Base-by-base conservation (phyloP, 2,113 vertebrate species). In the Hypomesus transpacificus region DNA sequence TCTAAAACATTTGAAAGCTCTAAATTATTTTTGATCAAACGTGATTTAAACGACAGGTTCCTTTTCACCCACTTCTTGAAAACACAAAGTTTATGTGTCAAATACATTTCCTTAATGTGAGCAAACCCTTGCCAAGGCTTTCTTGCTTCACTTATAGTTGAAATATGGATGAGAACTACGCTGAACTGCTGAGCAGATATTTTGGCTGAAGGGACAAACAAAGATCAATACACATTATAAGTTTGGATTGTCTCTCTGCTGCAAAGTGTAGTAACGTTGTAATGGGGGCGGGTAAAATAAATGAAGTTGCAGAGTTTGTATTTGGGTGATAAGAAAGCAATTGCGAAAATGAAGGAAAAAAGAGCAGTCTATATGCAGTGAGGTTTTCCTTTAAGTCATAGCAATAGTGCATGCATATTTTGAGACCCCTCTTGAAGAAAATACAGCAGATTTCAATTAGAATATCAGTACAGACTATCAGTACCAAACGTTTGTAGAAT, bases 251-350 rank as follows among this genome's bases (percentile, higher is more conserved):
- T 75, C 62, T 61, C 66, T 39, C 57, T 74, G 67, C 58, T 56
- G 31, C 31, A 14, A 57, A 74, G 62, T 70, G 71, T 73, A 65
- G 70, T 79, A 76, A 76, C 50, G 52, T 69, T 67, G 67, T 78
- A 73, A 77, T 67, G 65, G 73, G 74, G 77, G 71, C 82, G 70
- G 72, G 57, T 75, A 73, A 77, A 54, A 74, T 54, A 70, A 79
- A 82, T 82, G 75, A 79, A 63, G 50, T 26, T 17, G 17, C 18
- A 50, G 71, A 62, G 65, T 60, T 57, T 61, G 28, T 17, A 60
- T 21, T 26, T 9, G 68, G 63, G 65, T 53, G 22, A 54, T 26
- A 69, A 20, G 34, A 26, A 69, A 57, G 20, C 16, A 57, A 20
- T n/a, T 34, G 67, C 28, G 3, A 31, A 46, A 57, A n/a, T 52